A percentile compares a stretch with the other conserved stretches of the same genome.
These are phyloP conservation scores for Galleria mellonella DNA, from an alignment of 1,140 invertebrate genomes.

Conservation along the genomic window DNA sequence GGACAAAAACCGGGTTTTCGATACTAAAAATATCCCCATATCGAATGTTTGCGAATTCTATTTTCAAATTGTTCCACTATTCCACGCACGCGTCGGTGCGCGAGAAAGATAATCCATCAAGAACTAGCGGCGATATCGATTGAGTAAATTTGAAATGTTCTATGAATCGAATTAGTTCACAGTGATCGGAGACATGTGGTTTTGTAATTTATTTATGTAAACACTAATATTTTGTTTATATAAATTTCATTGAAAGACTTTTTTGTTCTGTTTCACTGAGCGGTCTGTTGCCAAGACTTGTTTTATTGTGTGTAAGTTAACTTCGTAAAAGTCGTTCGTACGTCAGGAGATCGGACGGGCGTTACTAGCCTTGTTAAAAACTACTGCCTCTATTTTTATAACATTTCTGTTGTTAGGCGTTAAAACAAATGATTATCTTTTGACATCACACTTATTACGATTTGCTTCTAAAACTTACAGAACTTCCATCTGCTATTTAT, in stretches of 20 bases:
- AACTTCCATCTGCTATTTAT: conserved; percentile 11
- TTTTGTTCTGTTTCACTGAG: conserved; percentile 6
- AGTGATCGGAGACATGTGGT: neutral
- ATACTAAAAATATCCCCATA: conserved; percentile 68
- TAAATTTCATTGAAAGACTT: conserved; percentile 17
- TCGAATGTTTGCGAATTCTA: conserved; percentile 71
- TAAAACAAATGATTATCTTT: conserved; percentile 7
- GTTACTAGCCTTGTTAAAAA: conserved; percentile 10
- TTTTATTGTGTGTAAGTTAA: conserved; percentile 15
- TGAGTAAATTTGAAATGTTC: neutral
- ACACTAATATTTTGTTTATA: conserved; percentile 14
- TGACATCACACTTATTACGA: conserved; percentile 26
- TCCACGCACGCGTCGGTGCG: conserved; percentile 23
- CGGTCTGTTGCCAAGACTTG: conserved; percentile 25
- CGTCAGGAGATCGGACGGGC: conserved; percentile 20
- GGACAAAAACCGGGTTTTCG: conserved; percentile 67
- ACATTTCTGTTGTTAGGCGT: conserved; percentile 12
- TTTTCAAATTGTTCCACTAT: conserved; percentile 60
- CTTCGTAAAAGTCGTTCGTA: no score
- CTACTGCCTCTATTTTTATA: no score
- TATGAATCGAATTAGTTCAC: conserved; percentile 2
- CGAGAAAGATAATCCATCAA: conserved; percentile 19
- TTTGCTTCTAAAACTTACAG: conserved; percentile 5
- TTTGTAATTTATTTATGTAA: conserved; percentile 2
- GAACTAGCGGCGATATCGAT: conserved; percentile 3